Evolutionary conservation across 1,140 invertebrate genomes (phyloP).

Genomic region (Colletes gigas): DNA sequence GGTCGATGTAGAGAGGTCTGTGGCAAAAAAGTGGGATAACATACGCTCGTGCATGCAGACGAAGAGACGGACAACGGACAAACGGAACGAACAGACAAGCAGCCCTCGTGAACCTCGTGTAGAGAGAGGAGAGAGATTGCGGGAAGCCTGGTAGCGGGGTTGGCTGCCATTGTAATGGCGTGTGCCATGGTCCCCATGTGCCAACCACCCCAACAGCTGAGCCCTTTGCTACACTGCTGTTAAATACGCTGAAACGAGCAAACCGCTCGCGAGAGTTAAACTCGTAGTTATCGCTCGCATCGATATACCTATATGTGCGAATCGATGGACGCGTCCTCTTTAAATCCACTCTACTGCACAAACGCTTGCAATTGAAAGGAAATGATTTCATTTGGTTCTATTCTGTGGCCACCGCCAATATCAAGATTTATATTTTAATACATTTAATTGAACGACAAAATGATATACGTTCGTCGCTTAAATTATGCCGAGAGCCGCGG

Average conservation of each 20-base stretch:
- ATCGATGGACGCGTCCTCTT: constrained; percentile 62
- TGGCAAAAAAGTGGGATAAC: constrained; percentile 70
- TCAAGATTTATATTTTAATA: constrained; percentile 56
- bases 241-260: constrained; percentile 69
- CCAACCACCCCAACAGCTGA: constrained; percentile 62
- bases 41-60: constrained; percentile 63
- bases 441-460: constrained; percentile 53
- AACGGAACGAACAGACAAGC: constrained; percentile 49
- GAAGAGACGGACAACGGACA: constrained; percentile 52
- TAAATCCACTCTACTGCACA: constrained; percentile 58
- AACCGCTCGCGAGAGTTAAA: constrained; percentile 67
- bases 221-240: constrained; percentile 60
- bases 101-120: constrained; percentile 58
- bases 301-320: constrained; percentile 50
- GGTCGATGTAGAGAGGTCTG: constrained; percentile 55
- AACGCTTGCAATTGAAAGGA: constrained; percentile 63
- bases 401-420: constrained; percentile 41
- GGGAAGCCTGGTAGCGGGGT: constrained; percentile 46
- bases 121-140: constrained; percentile 55
- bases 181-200: constrained; percentile 68
- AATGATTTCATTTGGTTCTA: constrained; percentile 60
- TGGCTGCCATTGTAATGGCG: constrained; percentile 69
- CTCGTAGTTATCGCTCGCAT: constrained; percentile 67
- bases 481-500: constrained; percentile 31
- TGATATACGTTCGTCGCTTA: constrained; percentile 44